Percentiles rank a stretch among this genome's conserved stretches.
These are phyloP conservation scores for Coreoperca whiteheadi DNA, from an alignment of 2,113 vertebrate genomes.

Conservation along the genomic window DNA sequence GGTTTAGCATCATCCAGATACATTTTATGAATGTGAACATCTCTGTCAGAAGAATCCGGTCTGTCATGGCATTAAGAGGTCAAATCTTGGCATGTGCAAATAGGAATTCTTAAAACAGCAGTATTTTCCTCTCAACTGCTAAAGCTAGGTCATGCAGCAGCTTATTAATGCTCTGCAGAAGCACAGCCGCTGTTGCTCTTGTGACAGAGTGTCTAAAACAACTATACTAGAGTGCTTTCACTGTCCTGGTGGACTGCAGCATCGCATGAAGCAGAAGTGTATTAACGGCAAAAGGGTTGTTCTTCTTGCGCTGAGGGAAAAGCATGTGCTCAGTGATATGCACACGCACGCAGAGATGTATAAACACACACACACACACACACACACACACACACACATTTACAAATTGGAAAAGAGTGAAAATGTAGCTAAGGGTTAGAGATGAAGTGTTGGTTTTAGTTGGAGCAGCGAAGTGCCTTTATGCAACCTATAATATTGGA, in stretches of 20 bases:
- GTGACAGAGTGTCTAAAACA: conserved; percentile 33
- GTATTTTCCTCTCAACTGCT: background rate
- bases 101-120: background rate
- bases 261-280: conserved; percentile 29
- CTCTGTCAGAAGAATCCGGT: background rate
- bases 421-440: conserved; percentile 14
- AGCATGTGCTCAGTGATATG: background rate
- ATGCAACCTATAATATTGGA: conserved; percentile 13
- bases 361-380: background rate
- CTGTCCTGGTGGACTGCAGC: conserved; percentile 30
- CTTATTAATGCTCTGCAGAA: conserved; percentile 27
- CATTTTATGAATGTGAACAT: background rate
- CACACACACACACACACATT: background rate
- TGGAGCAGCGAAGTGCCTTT: conserved; percentile 21
- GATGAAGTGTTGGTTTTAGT: background rate
- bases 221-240: conserved; percentile 19
- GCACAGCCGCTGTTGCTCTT: conserved; percentile 10
- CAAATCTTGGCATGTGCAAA: background rate
- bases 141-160: conserved; percentile 8
- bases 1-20: background rate
- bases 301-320: conserved; percentile 13
- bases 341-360: background rate
- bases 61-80: background rate
- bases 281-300: conserved; percentile 3
- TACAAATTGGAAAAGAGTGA: too few species aligned